These are phyloP conservation scores for Pelosia muscerda DNA, from an alignment of 2,888 invertebrate species.

Conservation along the genomic window DNA sequence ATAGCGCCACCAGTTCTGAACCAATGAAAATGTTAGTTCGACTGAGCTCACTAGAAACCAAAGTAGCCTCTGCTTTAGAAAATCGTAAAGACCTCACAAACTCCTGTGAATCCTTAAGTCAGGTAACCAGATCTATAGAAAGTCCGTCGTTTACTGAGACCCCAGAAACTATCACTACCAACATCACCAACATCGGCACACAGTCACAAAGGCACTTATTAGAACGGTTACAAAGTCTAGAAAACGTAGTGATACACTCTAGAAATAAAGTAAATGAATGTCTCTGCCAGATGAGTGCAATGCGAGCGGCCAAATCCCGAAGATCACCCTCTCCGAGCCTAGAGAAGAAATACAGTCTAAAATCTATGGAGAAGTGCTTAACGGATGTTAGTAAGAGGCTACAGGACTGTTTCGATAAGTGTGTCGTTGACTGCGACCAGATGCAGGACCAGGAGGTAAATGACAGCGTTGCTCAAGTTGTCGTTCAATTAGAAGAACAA, in stretches of 20 bases:
- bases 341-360: conserved; percentile 88
- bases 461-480: conserved; percentile 87
- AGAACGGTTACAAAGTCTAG: conserved; percentile 87
- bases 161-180: conserved; percentile 53
- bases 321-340: conserved; percentile 89
- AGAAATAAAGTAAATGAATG: conserved; percentile 90
- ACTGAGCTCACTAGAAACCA: conserved; percentile 91
- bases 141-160: conserved; percentile 69
- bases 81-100: conserved; percentile 79
- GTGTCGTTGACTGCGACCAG: conserved; percentile 84
- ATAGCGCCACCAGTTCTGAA: conserved; percentile 92
- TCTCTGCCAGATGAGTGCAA: conserved; percentile 88
- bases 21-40: conserved; percentile 93
- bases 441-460: conserved; percentile 65
- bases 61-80: conserved; percentile 89
- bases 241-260: conserved; percentile 88
- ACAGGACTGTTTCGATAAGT: conserved; percentile 87
- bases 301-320: conserved; percentile 88
- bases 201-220: conserved; percentile 85
- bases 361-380: conserved; percentile 88
- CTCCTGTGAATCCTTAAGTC: conserved; percentile 87
- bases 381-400: conserved; percentile 88
- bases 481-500: conserved; percentile 89
- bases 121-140: conserved; percentile 73
- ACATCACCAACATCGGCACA: conserved; percentile 71